A percentile compares a stretch with the other conserved stretches of the same genome.
These are phyloP conservation scores for Erynnis tages DNA, from an alignment of 2,888 invertebrate species.

Conservation along the genomic window DNA sequence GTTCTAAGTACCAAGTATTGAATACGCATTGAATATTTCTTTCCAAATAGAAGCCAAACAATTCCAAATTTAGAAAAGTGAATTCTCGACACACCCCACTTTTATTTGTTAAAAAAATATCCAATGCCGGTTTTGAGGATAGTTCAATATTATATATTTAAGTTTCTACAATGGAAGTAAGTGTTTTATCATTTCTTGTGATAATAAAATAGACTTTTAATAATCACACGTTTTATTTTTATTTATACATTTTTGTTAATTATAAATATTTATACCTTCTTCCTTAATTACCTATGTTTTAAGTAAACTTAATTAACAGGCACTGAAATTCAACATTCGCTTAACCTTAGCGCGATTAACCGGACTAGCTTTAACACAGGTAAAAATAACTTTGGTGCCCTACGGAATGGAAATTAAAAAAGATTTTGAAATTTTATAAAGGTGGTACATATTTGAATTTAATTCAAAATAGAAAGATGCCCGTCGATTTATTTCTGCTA, in stretches of 20 bases:
- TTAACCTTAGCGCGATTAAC: slow-evolving; percentile 23
- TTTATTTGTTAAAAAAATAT: slow-evolving; percentile 13
- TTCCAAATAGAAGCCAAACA: background rate
- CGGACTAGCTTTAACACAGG: slow-evolving; percentile 35
- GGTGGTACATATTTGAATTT: background rate
- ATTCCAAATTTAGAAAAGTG: slow-evolving; percentile 6
- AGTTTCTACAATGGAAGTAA: slow-evolving; percentile 20
- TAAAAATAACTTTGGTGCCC: slow-evolving; percentile 2
- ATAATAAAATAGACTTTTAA: slow-evolving; percentile 42
- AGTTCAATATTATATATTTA: slow-evolving; percentile 28
- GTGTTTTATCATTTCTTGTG: slow-evolving; percentile 40
- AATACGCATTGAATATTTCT: slow-evolving; percentile 2
- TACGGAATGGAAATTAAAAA: background rate
- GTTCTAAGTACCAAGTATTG: slow-evolving; percentile 8
- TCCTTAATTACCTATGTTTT: slow-evolving; percentile 3
- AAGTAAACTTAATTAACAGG: slow-evolving; percentile 27
- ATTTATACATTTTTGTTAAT: slow-evolving; percentile 24
- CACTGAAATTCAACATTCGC: slow-evolving; percentile 29
- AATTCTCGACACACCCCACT: background rate
- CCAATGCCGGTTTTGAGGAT: slow-evolving; percentile 5
- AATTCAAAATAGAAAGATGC: too few species aligned
- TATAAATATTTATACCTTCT: slow-evolving; percentile 22
- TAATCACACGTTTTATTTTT: slow-evolving; percentile 34
- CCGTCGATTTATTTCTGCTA: too few species aligned
- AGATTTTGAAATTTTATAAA: background rate